Base-by-base conservation (phyloP, 1,140 invertebrate species). In the Bilobella aurantiaca region DNA sequence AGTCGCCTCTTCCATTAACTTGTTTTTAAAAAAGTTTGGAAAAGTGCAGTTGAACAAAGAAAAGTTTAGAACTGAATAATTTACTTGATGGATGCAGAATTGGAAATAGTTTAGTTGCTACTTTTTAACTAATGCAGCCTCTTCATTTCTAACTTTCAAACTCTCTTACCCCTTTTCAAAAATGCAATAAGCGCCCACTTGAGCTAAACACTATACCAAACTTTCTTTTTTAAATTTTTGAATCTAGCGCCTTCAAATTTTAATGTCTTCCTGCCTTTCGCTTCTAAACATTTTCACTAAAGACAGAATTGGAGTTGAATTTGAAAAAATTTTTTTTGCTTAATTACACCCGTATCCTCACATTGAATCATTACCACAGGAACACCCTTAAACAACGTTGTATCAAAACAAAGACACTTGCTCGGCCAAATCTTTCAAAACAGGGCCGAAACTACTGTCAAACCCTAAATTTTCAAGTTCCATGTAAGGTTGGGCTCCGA, bases 11-110 rank as follows among this genome's bases (percentile, higher is more conserved):
- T 42, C 37, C 8, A 12, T 12, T 12, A 42, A 42, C 8, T 12
- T 42, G 8, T 42, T 42, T n/a, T n/a, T 8, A 42, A 42, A 42
- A 42, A 42, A 42, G 37, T 42, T 42, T 42, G 8, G n/a, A n/a
- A 12, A 42, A 42, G n/a, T 42, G 37, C 37, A 42, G 37, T 42
- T 42, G 8, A 42, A 42, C 8, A 42, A 42, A 42, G 37, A 42
- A 42, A 42, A 42, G 49, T 18, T 53, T 53, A 23, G 49, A 53
- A 23, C 21, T 53, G 49, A 53, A 53, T 53, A 53, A 53, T 53
- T 53, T 23, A 53, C 25, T 23, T 18, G 14, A 53, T 53, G 25
- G 25, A 53, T 53, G 25, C 49, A 12, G 25, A 53, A 53, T 53
- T 53, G 49, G 49, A 53, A 53, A 53, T 23, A 53, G 14, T 53